These are phyloP conservation scores for Hydrotaea diabolus DNA, from an alignment of 2,888 invertebrate genomes.

Conservation along the genomic window DNA sequence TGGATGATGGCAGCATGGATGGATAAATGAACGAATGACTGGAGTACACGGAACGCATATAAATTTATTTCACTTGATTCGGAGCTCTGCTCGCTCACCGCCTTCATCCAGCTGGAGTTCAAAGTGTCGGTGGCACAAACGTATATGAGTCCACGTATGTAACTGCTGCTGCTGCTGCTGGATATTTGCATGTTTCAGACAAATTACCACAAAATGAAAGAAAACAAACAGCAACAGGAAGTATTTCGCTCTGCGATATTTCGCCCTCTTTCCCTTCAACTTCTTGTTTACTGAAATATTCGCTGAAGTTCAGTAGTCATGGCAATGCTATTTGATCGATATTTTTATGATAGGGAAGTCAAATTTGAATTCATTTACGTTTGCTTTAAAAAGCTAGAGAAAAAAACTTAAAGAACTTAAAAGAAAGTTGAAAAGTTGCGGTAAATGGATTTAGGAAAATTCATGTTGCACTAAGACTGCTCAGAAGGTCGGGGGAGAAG, in stretches of 20 bases:
- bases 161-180: too few relatives aligned
- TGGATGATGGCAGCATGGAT: neutral
- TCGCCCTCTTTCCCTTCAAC: too few relatives aligned
- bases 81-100: neutral
- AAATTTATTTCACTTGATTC: neutral
- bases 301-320: constrained; percentile 47
- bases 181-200: constrained; percentile 39
- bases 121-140: neutral
- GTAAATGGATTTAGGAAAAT: too few relatives aligned
- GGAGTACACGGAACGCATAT: neutral
- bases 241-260: constrained; percentile 5
- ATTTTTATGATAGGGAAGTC: constrained; percentile 20
- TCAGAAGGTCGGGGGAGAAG: too few relatives aligned
- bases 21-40: neutral
- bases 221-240: constrained; percentile 34
- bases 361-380: neutral
- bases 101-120: neutral
- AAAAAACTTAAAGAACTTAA: too few relatives aligned
- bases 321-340: constrained; percentile 48
- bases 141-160: too few relatives aligned
- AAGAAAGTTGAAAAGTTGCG: too few relatives aligned
- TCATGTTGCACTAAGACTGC: too few relatives aligned
- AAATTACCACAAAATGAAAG: constrained; percentile 49
- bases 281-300: too few relatives aligned
- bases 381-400: too few relatives aligned